phyloP scores from a whole-genome alignment of 30 jellyfish, hydroid and myxozoan species.

The Turritopsis dohrnii region DNA sequence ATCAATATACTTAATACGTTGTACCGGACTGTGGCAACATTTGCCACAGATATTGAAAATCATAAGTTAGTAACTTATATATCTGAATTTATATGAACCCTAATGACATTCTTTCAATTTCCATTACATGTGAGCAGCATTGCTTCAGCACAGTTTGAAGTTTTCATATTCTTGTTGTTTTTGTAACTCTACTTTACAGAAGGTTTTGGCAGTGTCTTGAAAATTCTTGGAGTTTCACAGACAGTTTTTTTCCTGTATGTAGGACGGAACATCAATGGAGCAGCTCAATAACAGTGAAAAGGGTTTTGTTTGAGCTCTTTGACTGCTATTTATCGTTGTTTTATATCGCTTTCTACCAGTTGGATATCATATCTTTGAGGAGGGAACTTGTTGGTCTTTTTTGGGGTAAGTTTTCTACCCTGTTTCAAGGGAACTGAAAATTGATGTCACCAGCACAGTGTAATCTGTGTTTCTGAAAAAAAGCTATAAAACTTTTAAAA shows the following conservation, averaged over 20 bases:
- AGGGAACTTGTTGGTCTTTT: constrained; percentile 82
- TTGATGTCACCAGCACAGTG: too few relatives aligned
- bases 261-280: constrained; percentile 82
- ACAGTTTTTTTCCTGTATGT: not conserved
- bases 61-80: constrained; percentile 61
- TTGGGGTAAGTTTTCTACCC: constrained; percentile 67
- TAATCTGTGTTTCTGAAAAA: too few relatives aligned
- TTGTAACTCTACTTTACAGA: not conserved
- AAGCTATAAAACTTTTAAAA: too few relatives aligned
- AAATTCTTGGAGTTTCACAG: too few relatives aligned
- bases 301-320: constrained; percentile 71
- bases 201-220: not conserved
- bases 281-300: constrained; percentile 71
- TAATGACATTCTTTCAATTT: too few relatives aligned
- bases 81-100: too few relatives aligned
- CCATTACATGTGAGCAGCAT: too few relatives aligned
- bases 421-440: too few relatives aligned
- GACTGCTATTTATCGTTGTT: constrained; percentile 87
- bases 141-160: too few relatives aligned
- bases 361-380: constrained; percentile 63
- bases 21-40: constrained; percentile 67
- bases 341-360: constrained; percentile 86
- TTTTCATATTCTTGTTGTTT: not conserved
- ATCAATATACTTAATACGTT: constrained; percentile 68
- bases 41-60: constrained; percentile 82